Percentiles rank a stretch among this genome's conserved stretches.
Evolutionary conservation across 2,888 invertebrate genomes (phyloP).

Genomic region (Siphonodentalium dalli): DNA sequence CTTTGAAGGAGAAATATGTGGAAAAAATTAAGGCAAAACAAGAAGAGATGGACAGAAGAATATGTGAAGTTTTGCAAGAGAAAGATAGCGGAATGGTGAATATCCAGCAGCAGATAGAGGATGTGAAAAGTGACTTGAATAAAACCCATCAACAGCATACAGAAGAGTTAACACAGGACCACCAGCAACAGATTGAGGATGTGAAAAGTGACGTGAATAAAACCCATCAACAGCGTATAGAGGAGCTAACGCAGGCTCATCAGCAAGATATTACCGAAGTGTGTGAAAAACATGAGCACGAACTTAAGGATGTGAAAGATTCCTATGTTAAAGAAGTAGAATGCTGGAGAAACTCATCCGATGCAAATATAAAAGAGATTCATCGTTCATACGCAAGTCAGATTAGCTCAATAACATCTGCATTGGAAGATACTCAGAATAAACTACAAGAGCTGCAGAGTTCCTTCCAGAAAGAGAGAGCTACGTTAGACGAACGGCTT

Average conservation of each 20-base stretch:
- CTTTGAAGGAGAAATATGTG: conserved; percentile 50
- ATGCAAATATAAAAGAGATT: no score
- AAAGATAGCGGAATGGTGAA: conserved; percentile 49
- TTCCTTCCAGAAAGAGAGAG: no score
- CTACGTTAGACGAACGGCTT: no score
- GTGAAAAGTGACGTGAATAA: conserved; percentile 31
- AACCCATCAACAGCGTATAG: conserved; percentile 21
- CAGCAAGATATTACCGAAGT: conserved; percentile 17
- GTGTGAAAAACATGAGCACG: conserved; percentile 2
- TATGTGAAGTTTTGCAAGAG: conserved; percentile 42
- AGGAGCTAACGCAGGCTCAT: conserved; percentile 8
- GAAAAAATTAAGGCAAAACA: conserved; percentile 49
- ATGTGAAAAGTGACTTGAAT: conserved; percentile 37
- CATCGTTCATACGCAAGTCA: no score
- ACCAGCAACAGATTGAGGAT: conserved; percentile 30
- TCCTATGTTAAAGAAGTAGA: no score
- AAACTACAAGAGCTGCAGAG: conserved; percentile 7
- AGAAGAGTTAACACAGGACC: conserved; percentile 32
- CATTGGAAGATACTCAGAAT: conserved; percentile 4
- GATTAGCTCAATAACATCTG: no score
- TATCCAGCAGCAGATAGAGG: no score
- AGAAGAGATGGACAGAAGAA: conserved; percentile 37
- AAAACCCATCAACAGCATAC: conserved; percentile 37
- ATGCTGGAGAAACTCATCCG: no score
- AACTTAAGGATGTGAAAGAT: conserved; percentile 11